Evolutionary conservation across 2,888 invertebrate genomes (phyloP).

Genomic region (Dioctria rufipes): DNA sequence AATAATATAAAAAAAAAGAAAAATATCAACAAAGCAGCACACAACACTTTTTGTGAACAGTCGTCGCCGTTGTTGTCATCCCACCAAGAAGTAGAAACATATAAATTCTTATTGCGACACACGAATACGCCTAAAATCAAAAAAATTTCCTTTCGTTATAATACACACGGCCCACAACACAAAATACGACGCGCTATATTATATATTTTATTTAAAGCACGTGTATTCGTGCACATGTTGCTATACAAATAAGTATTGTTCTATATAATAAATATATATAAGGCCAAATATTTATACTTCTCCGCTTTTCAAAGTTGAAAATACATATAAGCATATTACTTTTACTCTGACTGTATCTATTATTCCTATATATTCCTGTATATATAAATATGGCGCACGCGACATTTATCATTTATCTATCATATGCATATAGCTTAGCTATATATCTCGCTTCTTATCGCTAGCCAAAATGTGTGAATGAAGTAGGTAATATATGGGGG

Average conservation of each 20-base stretch:
- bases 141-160: conserved; percentile 27
- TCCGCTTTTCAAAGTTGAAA: background rate
- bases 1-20: too few relatives aligned
- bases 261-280: conserved; percentile 10
- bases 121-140: conserved; percentile 33
- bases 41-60: too few relatives aligned
- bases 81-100: too few relatives aligned
- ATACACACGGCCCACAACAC: background rate
- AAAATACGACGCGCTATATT: background rate
- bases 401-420: conserved; percentile 14
- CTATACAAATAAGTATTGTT: conserved; percentile 53
- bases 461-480: conserved; percentile 18
- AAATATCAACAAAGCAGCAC: too few relatives aligned
- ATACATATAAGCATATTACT: background rate
- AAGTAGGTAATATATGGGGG: conserved; percentile 50
- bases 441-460: background rate
- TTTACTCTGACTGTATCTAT: background rate
- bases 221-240: conserved; percentile 66
- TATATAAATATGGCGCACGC: conserved; percentile 44
- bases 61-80: too few relatives aligned
- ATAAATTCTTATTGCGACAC: background rate
- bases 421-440: too few relatives aligned
- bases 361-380: background rate
- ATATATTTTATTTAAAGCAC: conserved; percentile 60
- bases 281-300: background rate